A percentile compares a stretch with the other conserved stretches of the same genome.
Conservation (phyloP, 1,140 invertebrate species). For the Bombus balteatus region DNA sequence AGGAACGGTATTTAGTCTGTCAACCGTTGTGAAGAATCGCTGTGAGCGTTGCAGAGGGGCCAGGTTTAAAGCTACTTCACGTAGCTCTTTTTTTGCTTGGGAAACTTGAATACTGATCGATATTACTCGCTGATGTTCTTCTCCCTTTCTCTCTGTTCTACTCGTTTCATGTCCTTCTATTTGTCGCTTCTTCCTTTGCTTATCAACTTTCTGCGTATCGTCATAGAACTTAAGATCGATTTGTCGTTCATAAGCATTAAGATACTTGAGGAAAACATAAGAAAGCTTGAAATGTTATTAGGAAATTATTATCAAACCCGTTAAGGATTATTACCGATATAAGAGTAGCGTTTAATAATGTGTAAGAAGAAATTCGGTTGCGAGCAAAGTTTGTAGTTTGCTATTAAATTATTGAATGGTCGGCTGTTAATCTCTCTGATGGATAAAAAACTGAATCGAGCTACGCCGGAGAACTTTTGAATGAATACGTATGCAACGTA, state of each 20-base stretch:
- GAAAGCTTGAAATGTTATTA: too few species aligned
- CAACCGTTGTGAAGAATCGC: constrained; percentile 66
- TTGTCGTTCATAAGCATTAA: neutral
- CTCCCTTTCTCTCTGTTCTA: neutral
- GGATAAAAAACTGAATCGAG: constrained; percentile 14
- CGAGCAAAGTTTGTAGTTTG: neutral
- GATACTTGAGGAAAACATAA: too few species aligned
- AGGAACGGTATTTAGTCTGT: constrained; percentile 68
- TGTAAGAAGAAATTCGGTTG: neutral
- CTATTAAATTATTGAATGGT: constrained; percentile 1
- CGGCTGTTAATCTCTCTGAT: neutral
- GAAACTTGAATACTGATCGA: constrained; percentile 23
- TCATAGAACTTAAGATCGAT: neutral
- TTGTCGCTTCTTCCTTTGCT: neutral
- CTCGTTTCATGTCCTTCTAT: neutral
- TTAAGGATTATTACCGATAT: too few species aligned
- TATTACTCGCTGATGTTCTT: constrained; percentile 1
- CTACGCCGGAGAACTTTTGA: neutral
- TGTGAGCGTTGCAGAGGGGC: constrained; percentile 19
- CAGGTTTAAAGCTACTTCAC: constrained; percentile 40
- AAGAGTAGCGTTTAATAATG: neutral
- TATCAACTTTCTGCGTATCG: neutral
- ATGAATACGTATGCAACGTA: constrained; percentile 22
- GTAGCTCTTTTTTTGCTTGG: constrained; percentile 1
- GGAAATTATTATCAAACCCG: too few species aligned